Percentiles rank a stretch among this genome's conserved stretches.
These are phyloP conservation scores for Drosophila kuntzei DNA, from an alignment of 2,888 invertebrate genomes.

Conservation along the genomic window DNA sequence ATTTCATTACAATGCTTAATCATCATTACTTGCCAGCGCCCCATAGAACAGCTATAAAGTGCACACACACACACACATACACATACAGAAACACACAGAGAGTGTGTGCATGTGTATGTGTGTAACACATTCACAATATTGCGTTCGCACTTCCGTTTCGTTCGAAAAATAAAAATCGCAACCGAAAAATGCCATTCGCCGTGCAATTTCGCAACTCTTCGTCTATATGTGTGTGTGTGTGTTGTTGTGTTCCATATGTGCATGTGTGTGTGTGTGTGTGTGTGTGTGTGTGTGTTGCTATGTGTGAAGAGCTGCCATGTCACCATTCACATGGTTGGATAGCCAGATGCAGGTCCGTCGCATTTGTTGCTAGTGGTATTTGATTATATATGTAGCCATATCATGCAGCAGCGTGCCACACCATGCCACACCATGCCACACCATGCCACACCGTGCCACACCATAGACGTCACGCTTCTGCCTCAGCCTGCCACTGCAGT, in stretches of 20 bases:
- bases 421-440: conserved; percentile 18
- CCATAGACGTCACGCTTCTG: conserved; percentile 15
- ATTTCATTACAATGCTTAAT: conserved; percentile 82
- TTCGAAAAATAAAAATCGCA: conserved; percentile 50
- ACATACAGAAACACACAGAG: background rate
- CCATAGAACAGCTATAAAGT: conserved; percentile 40
- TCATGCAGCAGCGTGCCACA: conserved; percentile 50
- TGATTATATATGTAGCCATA: conserved; percentile 72
- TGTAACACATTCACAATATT: conserved; percentile 67
- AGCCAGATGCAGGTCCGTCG: conserved; percentile 46
- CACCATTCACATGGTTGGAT: conserved; percentile 79
- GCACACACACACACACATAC: conserved; percentile 16
- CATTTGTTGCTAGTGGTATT: conserved; percentile 73
- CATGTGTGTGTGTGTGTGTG: conserved; percentile 13
- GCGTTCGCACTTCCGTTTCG: conserved; percentile 71
- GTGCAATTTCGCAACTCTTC: conserved; percentile 45
- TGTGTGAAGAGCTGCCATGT: conserved; percentile 61
- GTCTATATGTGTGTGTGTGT: conserved; percentile 8
- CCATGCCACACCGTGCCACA: conserved; percentile 17
- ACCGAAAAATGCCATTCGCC: conserved; percentile 55
- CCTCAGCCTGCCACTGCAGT: conserved; percentile 30
- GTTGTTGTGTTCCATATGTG: too few species aligned
- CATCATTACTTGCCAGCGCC: conserved; percentile 70
- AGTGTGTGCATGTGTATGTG: conserved; percentile 26
- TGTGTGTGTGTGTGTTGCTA: conserved; percentile 1